Conservation (phyloP, 2,113 vertebrate species). For the Xenopus borealis region DNA sequence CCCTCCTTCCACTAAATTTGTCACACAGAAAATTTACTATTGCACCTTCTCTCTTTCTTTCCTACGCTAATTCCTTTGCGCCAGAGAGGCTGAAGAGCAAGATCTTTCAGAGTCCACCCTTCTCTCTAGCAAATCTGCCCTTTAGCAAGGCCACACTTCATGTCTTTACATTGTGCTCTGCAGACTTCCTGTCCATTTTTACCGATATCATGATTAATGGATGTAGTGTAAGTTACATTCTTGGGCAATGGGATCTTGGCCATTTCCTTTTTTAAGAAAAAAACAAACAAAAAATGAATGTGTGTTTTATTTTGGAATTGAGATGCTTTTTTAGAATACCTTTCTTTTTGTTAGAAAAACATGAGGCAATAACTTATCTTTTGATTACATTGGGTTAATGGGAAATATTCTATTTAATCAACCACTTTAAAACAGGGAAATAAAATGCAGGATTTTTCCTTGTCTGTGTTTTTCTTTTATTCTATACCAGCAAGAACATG, state of each 20-base stretch:
- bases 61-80: not conserved
- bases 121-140: conserved; percentile 5
- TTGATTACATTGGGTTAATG: conserved; percentile 62
- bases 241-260: not conserved
- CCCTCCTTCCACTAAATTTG: fast-evolving
- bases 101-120: not conserved
- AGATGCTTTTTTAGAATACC: conserved; percentile 15
- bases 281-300: not conserved
- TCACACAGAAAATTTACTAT: fast-evolving
- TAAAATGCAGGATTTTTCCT: conserved; percentile 63
- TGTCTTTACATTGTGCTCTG: not conserved
- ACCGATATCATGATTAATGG: not conserved
- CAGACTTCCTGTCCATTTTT: not conserved
- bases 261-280: conserved; percentile 5
- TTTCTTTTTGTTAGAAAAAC: conserved; percentile 26
- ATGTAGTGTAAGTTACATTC: not conserved
- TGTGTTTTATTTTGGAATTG: not conserved
- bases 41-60: conserved; percentile 35
- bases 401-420: conserved; percentile 62
- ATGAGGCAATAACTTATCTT: conserved; percentile 65
- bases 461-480: conserved; percentile 32
- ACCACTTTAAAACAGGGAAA: conserved; percentile 62
- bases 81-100: not conserved
- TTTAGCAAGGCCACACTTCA: not conserved
- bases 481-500: too few relatives aligned